Percentiles rank a stretch among this genome's conserved stretches.
These are phyloP conservation scores for Aepyceros melampus DNA, from an alignment of 2,113 vertebrate genomes.

Conservation along the genomic window DNA sequence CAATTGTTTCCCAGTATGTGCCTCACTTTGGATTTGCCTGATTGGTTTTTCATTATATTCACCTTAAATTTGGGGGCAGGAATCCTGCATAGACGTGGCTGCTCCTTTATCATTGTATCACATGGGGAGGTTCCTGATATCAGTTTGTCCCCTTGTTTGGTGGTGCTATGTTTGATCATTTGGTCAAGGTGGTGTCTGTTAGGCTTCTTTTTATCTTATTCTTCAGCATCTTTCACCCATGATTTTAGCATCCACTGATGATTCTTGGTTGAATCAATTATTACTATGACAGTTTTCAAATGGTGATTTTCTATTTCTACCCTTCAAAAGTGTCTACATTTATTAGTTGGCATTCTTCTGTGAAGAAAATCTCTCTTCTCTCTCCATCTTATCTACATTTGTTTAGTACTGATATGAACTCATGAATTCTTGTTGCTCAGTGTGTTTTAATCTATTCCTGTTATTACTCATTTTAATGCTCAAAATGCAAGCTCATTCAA, in stretches of 20 bases:
- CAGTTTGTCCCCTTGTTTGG: neutral
- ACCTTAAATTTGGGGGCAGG: neutral
- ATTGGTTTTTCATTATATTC: neutral
- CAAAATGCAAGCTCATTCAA: neutral
- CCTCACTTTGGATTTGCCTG: neutral
- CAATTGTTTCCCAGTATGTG: neutral
- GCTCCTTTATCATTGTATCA: neutral
- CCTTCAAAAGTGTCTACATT: neutral
- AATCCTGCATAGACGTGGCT: no score
- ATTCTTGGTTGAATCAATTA: neutral
- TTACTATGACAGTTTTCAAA: neutral
- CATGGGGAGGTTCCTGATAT: neutral
- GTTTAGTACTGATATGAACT: neutral
- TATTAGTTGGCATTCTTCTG: neutral
- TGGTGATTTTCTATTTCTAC: conserved; percentile 11
- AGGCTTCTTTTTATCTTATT: neutral
- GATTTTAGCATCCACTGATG: neutral
- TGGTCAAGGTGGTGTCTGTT: neutral
- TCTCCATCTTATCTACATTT: neutral
- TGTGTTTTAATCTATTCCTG: neutral
- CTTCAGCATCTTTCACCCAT: neutral
- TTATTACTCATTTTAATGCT: neutral
- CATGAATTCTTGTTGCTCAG: neutral
- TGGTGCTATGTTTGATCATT: neutral
- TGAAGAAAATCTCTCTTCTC: neutral